Percentiles rank a stretch among this genome's conserved stretches.
Conservation (phyloP, 2,797 vertebrate species). For the Takifugu rubripes region DNA sequence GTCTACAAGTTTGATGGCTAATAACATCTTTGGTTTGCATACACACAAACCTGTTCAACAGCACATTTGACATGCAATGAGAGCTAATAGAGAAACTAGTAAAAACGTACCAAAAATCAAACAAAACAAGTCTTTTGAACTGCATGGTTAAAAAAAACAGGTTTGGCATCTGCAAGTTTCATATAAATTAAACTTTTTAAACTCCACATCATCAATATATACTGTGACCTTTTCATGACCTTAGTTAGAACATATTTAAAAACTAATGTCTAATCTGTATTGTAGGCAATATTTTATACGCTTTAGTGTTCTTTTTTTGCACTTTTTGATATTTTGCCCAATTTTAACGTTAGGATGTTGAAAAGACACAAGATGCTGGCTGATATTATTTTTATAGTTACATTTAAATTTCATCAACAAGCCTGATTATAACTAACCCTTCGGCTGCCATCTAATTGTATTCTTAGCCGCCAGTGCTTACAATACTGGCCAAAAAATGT, state of each 20-base stretch:
- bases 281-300: too few relatives aligned
- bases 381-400: slow-evolving; percentile 64
- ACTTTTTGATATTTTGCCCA: slow-evolving; percentile 14
- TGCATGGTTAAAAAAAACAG: slow-evolving; percentile 18
- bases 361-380: slow-evolving; percentile 65
- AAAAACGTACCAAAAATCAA: slow-evolving; percentile 18
- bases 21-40: slow-evolving; percentile 36
- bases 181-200: neutral
- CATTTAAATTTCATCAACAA: slow-evolving; percentile 50
- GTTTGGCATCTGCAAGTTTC: slow-evolving; percentile 1
- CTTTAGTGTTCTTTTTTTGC: too few relatives aligned
- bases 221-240: too few relatives aligned
- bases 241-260: slow-evolving; percentile 8
- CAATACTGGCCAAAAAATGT: slow-evolving; percentile 66
- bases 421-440: slow-evolving; percentile 6
- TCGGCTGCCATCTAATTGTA: slow-evolving; percentile 13
- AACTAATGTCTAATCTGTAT: neutral
- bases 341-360: slow-evolving; percentile 64
- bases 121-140: slow-evolving; percentile 24
- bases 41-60: slow-evolving; percentile 31
- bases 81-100: slow-evolving; percentile 32
- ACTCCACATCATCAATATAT: neutral
- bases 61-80: slow-evolving; percentile 13
- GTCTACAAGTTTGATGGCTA: slow-evolving; percentile 17
- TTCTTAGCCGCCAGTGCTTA: slow-evolving; percentile 78